These are phyloP conservation scores for Tarsius wallacei DNA, from an alignment of 2,797 vertebrate genomes.

Conservation along the genomic window DNA sequence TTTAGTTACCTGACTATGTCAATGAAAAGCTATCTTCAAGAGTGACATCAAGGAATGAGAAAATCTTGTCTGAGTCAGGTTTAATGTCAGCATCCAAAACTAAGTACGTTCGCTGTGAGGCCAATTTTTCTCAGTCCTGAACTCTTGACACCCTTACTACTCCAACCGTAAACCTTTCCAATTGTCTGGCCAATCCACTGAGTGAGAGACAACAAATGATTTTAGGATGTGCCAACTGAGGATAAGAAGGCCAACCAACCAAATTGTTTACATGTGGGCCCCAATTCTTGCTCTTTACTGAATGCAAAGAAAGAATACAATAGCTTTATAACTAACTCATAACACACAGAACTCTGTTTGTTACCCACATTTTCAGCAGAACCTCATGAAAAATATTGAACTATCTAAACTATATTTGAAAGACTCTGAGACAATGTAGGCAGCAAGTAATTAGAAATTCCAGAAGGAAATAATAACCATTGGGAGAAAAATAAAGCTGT, in stretches of 20 bases:
- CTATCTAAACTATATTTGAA: conserved; percentile 8
- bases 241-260: background rate
- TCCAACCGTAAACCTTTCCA: background rate
- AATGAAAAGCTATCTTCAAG: conserved; percentile 8
- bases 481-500: background rate
- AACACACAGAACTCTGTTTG: conserved; percentile 30
- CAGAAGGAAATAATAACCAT: background rate
- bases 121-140: conserved; percentile 2
- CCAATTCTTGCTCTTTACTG: background rate
- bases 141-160: background rate
- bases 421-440: background rate
- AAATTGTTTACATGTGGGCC: background rate
- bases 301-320: conserved; percentile 52
- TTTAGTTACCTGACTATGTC: background rate
- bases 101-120: background rate
- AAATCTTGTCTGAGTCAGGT: background rate
- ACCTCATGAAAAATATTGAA: background rate
- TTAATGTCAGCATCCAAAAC: background rate
- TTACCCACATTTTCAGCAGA: background rate
- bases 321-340: background rate
- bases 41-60: background rate
- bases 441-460: conserved; percentile 40
- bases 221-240: background rate
- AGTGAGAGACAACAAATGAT: background rate
- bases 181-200: background rate